Conservation (phyloP, 2,888 invertebrate species). For the Ophraella communa region DNA sequence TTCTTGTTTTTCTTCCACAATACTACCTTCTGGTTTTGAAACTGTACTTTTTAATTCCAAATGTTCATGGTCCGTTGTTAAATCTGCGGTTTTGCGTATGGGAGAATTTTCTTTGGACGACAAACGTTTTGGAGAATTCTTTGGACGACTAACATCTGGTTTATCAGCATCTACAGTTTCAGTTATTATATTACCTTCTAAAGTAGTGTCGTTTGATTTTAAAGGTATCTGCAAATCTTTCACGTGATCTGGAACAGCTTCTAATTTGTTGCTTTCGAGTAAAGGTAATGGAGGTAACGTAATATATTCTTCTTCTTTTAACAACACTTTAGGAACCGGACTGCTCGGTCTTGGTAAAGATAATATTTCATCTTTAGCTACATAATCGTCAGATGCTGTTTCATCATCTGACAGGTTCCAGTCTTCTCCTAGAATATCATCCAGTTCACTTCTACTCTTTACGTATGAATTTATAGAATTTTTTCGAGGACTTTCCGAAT, state of each 20-base stretch:
- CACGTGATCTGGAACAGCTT: not conserved
- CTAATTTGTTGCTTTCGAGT: not conserved
- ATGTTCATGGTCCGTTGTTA: not conserved
- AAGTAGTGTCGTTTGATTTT: not conserved
- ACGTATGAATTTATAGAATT: slow-evolving; percentile 25
- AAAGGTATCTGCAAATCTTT: not conserved
- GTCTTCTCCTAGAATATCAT: slow-evolving; percentile 15
- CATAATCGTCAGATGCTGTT: not conserved
- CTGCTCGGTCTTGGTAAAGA: slow-evolving; percentile 13
- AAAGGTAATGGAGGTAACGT: not conserved
- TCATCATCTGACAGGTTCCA: slow-evolving; percentile 9
- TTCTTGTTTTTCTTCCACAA: not conserved
- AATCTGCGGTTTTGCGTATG: not conserved
- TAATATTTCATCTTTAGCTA: not conserved
- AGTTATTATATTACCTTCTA: not conserved
- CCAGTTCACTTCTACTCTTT: slow-evolving; percentile 12
- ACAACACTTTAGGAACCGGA: slow-evolving; percentile 12
- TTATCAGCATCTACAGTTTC: not conserved
- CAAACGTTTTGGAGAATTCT: not conserved
- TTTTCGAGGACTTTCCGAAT: slow-evolving; percentile 16
- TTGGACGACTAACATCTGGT: not conserved
- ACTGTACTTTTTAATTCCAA: not conserved
- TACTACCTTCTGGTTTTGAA: not conserved
- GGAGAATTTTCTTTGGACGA: not conserved
- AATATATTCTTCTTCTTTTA: not conserved